Evolutionary conservation across 2,113 vertebrate species (phyloP), one percentile per base, ranked within the genome.

Genomic region (Pterocles orientalis): DNA sequence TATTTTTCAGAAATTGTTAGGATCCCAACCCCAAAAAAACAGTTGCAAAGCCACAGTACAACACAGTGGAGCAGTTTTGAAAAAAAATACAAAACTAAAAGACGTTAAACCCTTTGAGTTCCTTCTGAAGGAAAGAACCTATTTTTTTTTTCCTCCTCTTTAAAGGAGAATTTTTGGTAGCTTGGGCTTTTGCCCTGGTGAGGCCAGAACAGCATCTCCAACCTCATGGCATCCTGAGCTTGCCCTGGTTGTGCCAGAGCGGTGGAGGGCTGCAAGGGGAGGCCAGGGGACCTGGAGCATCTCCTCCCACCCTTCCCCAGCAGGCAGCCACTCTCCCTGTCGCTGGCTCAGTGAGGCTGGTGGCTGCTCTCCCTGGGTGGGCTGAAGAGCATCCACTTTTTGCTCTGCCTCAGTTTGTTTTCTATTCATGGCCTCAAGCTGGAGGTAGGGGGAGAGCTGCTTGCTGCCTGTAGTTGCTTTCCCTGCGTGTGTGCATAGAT

Each of bases 291-390:
- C 29, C 23, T 2, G 0, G 39, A 18, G n/a, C 29, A 81, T 33
- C 60, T 90, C 48, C 39, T 41, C 60, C n/a, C 0, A 0, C 54
- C 68, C 3, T 0, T 64, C 19, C 36, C 0, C 0, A 3, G 3
- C 34, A 24, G 5, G 18, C 4, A 1, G 28, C 48, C 1, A 1
- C 54, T 56, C 39, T 73, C 36, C 9, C 50, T 0, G 0, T 7
- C 2, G 0, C 66, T 0, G 0, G 29, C 41, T 72, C 51, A 2
- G 1, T 0, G 6, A 39, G 23, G 39, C 48, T 2, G 0, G 50
- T 29, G 7, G 65, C 66, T 7, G 0, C 45, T 83, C 90, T 70
- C n/a, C 73, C 65, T 90, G 88, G 82, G 86, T 92, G 82, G 86
- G 79, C 94, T 88, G 70, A 61, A 56, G 21, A 75, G 51, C 53